phyloP scores from a whole-genome alignment of 2,888 invertebrate species.

The Cylloceria caligata region DNA sequence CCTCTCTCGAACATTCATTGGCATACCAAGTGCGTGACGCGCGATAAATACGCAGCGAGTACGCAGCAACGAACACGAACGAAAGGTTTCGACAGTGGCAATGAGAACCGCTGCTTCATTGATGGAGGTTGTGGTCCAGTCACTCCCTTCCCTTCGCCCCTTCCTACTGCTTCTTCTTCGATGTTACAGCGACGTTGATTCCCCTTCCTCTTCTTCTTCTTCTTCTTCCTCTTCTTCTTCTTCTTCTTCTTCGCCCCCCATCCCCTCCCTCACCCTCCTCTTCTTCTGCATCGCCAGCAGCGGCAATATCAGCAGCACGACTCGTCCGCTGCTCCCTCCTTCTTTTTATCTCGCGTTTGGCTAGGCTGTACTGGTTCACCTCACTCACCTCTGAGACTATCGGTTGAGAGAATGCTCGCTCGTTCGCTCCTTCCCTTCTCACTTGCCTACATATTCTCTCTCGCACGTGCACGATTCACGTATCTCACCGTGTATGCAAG shows the following conservation, averaged over 20 bases:
- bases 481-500: background rate
- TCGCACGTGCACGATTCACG: constrained; percentile 3
- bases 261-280: constrained; percentile 5
- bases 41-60: constrained; percentile 39
- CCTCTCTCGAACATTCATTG: constrained; percentile 54
- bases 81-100: constrained; percentile 11
- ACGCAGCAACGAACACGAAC: constrained; percentile 6
- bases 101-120: constrained; percentile 83
- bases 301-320: constrained; percentile 20
- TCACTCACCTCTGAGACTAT: constrained; percentile 61
- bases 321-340: constrained; percentile 20
- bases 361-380: constrained; percentile 69
- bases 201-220: constrained; percentile 26
- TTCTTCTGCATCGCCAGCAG: constrained; percentile 53
- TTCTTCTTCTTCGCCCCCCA: background rate
- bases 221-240: constrained; percentile 24
- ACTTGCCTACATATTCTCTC: background rate
- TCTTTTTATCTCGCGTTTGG: constrained; percentile 37
- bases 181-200: constrained; percentile 45
- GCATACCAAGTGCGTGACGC: constrained; percentile 68
- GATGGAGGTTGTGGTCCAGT: constrained; percentile 81
- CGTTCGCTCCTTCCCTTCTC: constrained; percentile 46
- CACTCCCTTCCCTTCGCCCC: constrained; percentile 75
- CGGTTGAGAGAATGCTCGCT: constrained; percentile 50
- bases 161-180: constrained; percentile 71